Evolutionary conservation across 2,113 vertebrate genomes (phyloP).

Genomic region (Pangasianodon hypophthalmus): DNA sequence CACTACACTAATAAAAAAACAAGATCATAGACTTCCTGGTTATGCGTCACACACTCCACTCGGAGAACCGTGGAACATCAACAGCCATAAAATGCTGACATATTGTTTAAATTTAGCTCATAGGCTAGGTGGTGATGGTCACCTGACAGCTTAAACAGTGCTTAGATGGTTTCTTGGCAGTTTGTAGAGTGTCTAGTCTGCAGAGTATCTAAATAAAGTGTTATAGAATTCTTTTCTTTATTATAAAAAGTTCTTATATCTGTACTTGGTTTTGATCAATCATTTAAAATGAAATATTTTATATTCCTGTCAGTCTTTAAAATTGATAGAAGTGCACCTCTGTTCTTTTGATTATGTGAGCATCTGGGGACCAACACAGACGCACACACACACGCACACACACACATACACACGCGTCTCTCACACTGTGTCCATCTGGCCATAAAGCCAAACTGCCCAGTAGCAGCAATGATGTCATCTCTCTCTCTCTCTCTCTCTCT

Average conservation of each 20-base stretch:
- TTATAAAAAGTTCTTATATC: not conserved
- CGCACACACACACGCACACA: conserved; percentile 1
- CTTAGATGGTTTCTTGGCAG: not conserved
- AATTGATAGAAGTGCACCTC: not conserved
- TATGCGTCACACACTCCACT: no score
- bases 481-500: not conserved
- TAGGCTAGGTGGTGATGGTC: not conserved
- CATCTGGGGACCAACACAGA: not conserved
- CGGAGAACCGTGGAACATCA: no score
- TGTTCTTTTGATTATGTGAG: not conserved
- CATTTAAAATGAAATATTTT: not conserved
- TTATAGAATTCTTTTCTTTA: not conserved
- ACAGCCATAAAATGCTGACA: no score
- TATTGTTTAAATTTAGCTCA: not conserved
- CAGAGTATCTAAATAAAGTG: not conserved
- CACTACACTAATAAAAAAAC: no score
- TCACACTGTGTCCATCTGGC: not conserved
- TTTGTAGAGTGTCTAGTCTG: not conserved
- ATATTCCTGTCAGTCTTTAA: not conserved
- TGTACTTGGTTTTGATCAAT: not conserved
- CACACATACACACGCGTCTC: not conserved
- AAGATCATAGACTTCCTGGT: no score
- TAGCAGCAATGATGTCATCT: not conserved
- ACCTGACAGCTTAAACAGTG: not conserved
- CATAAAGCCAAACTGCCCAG: not conserved